These are phyloP conservation scores for Rhagoletis zephyria DNA, from an alignment of 1,140 invertebrate genomes.

Conservation along the genomic window DNA sequence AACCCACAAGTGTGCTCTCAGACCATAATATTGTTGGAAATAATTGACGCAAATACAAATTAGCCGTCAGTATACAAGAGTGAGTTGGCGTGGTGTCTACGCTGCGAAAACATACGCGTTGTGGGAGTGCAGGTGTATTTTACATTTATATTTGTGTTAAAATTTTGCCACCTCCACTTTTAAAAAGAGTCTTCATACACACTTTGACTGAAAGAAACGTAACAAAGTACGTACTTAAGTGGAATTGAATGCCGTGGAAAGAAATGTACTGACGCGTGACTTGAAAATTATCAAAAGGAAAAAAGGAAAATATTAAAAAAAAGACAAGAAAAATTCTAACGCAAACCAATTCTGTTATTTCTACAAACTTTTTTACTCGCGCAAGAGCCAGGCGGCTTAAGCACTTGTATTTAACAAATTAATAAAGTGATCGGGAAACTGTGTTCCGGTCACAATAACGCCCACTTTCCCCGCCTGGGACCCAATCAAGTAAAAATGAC, in stretches of 20 bases:
- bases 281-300: background rate
- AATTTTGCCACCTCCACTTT: background rate
- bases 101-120: background rate
- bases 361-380: background rate
- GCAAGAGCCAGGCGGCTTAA: background rate
- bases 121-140: background rate
- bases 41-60: background rate
- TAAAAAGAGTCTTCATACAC: background rate
- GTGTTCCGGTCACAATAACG: background rate
- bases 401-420: slow-evolving; percentile 4
- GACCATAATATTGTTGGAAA: background rate
- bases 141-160: background rate
- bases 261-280: slow-evolving; percentile 29
- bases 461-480: background rate
- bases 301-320: background rate
- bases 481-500: slow-evolving; percentile 52
- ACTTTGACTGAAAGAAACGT: background rate
- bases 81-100: background rate
- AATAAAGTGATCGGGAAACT: slow-evolving; percentile 35
- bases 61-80: slow-evolving; percentile 18
- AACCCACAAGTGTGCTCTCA: background rate
- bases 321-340: background rate
- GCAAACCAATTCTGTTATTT: background rate
- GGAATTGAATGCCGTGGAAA: background rate
- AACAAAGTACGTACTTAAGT: background rate